Evolutionary conservation across 2,113 vertebrate species (phyloP), one percentile per base, ranked within the genome.

Genomic region (Lophura nycthemera): DNA sequence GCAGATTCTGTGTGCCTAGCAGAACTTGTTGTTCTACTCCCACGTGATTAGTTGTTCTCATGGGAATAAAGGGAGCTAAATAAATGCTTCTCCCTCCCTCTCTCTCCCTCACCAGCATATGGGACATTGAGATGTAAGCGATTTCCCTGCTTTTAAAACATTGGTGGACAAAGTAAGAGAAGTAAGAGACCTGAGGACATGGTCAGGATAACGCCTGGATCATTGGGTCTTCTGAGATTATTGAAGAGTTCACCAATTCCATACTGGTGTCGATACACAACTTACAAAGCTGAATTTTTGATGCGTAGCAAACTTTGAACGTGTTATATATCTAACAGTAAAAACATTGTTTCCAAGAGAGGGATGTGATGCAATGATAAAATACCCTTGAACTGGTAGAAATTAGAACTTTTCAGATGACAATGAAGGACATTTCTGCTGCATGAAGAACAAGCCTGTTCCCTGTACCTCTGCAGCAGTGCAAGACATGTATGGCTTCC

Each of bases 21-120:
- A 95, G 89, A 95, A 96, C 95, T 96, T 96, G 95, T 96, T 94
- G 94, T 96, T 96, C 93, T 91, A 92, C 94, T 97, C 93, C 95
- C 89, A 92, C 72, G 4, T 93, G 93, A 96, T 92, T 95, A 83
- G 76, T 61, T 0, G 79, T 93, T 97, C 95, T 94, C 93, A 75
- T 93, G 93, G 89, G 95, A 97, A 95, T 93, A 88, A 91, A 91
- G 45, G 78, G 64, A 92, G 64, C 2, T 21, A 95, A 93, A 91
- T 63, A 92, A 93, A 92, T 52, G 47, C n/a, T 90, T 88, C 81
- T n/a, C 34, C 16, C 34, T 90, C 40, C 8, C 27, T 89, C 45
- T 75, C 13, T 12, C 47, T 92, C 76, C 69, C 84, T 83, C 69
- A 11, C 20, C 52, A 69, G 48, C 66, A 38, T 63, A 60, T 18